A percentile compares a stretch with the other conserved stretches of the same genome.
phyloP scores from a whole-genome alignment of 2,888 invertebrate genomes.

The Drosophila trichaetosa region DNA sequence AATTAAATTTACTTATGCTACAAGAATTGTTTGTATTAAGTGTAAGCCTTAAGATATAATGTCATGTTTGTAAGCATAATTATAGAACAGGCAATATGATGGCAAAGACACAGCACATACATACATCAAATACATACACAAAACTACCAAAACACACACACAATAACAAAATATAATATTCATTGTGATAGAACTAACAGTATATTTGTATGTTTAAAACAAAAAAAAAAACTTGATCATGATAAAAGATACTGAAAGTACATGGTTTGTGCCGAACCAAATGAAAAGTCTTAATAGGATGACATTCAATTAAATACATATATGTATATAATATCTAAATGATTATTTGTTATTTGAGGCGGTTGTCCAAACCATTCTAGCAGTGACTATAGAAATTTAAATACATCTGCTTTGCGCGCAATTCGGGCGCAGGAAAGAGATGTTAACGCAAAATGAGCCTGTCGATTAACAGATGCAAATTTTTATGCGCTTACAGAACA shows the following conservation, averaged over 20 bases:
- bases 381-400: background rate
- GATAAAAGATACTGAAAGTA: conserved; percentile 29
- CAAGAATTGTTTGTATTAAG: conserved; percentile 43
- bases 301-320: conserved; percentile 42
- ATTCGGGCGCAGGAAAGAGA: background rate
- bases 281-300: conserved; percentile 32
- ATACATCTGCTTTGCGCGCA: background rate
- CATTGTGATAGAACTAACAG: conserved; percentile 75
- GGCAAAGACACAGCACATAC: conserved; percentile 48
- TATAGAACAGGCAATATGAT: conserved; percentile 18
- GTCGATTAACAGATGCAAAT: background rate
- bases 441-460: conserved; percentile 8
- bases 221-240: conserved; percentile 21
- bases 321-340: conserved; percentile 28
- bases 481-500: background rate
- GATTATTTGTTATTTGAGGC: background rate
- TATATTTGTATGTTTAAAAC: conserved; percentile 67
- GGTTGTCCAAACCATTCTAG: background rate
- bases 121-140: conserved; percentile 21
- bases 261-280: conserved; percentile 37
- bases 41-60: conserved; percentile 38
- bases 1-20: conserved; percentile 39
- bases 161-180: conserved; percentile 53
- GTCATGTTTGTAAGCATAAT: conserved; percentile 30
- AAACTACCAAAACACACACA: conserved; percentile 29